Base-by-base conservation (phyloP, 2,797 vertebrate genomes). In the Gymnothorax reevesii region DNA sequence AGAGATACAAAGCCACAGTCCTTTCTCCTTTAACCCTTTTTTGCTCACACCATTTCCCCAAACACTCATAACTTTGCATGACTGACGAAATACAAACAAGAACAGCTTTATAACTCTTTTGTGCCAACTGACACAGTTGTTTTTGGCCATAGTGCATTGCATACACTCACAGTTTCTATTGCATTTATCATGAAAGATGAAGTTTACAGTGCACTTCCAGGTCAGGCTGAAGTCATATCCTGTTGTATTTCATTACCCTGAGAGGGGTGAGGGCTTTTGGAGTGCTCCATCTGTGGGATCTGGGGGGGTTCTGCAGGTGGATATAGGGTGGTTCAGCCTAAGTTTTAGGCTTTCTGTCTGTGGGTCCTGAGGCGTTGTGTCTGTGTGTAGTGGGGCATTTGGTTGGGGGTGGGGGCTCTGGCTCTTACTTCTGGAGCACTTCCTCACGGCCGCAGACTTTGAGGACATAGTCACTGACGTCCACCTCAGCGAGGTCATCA, bases 371-470 rank as follows among this genome's bases (percentile, higher is more conserved):
- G 57, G 57, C 0, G 57, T 6, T n/a, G 2, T 22, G 2, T 25
- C 62, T 64, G 15, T 33, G 27, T n/a, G 57, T 42, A 42, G 33
- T 42, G 33, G 33, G 33, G 33, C 2, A 42, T 42, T 42, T 42
- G 33, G 33, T n/a, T 25, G 57, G 73, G 79, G 55, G 62, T 20
- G 22, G 2, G 27, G 2, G 27, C 62, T 7, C 10, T 12, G 15
- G 52, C 42, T 94, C 98, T 97, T 96, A 99, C 98, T 98, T 99
- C 90, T 99, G 98, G 88, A 99, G 93, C 86, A 98, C 97, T 92
- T 99, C 98, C 89, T 99, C 97, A 90, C 96, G 96, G 87, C 98
- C 98, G 85, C 97, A 99, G 89, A 99, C 97, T 95, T 99, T 99
- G 90, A 99, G 96, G 94, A 99, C 93, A 90, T 99, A 98, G 93